These are phyloP conservation scores for Bergia puertoricense DNA, from an alignment of 92 coral and sea anemone genomes.

Conservation along the genomic window DNA sequence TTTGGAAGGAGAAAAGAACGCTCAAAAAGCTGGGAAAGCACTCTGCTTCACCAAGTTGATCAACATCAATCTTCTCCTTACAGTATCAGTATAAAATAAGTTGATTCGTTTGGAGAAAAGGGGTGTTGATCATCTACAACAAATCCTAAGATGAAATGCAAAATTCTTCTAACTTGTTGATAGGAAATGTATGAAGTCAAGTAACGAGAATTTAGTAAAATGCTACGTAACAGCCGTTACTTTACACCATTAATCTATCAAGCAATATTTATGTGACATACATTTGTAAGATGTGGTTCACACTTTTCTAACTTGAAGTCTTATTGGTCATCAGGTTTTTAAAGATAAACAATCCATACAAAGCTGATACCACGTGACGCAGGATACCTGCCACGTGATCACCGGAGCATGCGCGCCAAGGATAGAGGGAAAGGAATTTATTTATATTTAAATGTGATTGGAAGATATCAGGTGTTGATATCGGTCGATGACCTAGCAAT, in stretches of 20 bases:
- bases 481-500: constrained; percentile 1
- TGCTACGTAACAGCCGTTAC: no score
- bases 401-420: constrained; percentile 32
- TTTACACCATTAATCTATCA: no score
- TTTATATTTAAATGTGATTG: constrained; percentile 9
- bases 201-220: background rate
- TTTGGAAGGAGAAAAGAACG: no score
- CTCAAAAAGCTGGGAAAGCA: no score
- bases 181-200: background rate
- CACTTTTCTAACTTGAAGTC: background rate
- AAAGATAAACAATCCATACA: constrained; percentile 43
- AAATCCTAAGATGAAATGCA: no score
- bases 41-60: background rate
- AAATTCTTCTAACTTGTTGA: no score
- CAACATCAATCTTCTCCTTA: background rate
- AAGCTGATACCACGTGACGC: constrained; percentile 64
- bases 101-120: no score
- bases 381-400: constrained; percentile 15
- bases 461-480: background rate
- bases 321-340: constrained; percentile 45
- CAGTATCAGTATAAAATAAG: no score
- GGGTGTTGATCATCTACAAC: no score
- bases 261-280: no score
- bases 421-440: background rate
- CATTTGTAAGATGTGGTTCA: background rate